Evolutionary conservation across 2,113 vertebrate species (phyloP).

Genomic region (Prietella phreatophila): DNA sequence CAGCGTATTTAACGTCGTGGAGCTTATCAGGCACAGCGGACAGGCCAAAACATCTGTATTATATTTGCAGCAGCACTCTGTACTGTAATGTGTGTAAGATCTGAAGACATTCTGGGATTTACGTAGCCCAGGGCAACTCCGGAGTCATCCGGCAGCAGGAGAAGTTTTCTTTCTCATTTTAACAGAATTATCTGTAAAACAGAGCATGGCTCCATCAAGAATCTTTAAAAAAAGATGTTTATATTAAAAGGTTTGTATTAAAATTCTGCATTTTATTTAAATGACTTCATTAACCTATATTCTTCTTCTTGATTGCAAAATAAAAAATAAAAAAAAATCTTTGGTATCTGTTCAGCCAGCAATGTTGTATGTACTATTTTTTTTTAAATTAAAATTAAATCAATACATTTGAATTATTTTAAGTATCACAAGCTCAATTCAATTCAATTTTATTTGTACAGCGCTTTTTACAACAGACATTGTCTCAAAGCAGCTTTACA

Average conservation of each 20-base stretch:
- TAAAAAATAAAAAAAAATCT: too few relatives aligned
- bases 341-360: too few relatives aligned
- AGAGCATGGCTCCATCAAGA: neutral
- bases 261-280: neutral
- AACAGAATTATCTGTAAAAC: neutral
- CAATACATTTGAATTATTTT: too few relatives aligned
- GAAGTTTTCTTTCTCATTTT: neutral
- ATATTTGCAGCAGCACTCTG: slow-evolving; percentile 7
- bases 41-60: slow-evolving; percentile 22
- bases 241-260: neutral
- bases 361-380: too few relatives aligned
- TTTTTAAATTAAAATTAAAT: too few relatives aligned
- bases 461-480: too few relatives aligned
- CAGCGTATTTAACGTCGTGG: slow-evolving; percentile 26
- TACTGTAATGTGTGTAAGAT: slow-evolving; percentile 23
- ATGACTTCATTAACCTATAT: neutral
- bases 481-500: too few relatives aligned
- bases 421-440: too few relatives aligned
- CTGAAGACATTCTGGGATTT: slow-evolving; percentile 13
- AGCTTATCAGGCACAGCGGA: slow-evolving; percentile 33
- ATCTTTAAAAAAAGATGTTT: neutral
- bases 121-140: neutral
- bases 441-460: too few relatives aligned
- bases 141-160: neutral
- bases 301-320: too few relatives aligned